Conservation (phyloP, 2,113 vertebrate genomes). For the Tragelaphus buxtoni region DNA sequence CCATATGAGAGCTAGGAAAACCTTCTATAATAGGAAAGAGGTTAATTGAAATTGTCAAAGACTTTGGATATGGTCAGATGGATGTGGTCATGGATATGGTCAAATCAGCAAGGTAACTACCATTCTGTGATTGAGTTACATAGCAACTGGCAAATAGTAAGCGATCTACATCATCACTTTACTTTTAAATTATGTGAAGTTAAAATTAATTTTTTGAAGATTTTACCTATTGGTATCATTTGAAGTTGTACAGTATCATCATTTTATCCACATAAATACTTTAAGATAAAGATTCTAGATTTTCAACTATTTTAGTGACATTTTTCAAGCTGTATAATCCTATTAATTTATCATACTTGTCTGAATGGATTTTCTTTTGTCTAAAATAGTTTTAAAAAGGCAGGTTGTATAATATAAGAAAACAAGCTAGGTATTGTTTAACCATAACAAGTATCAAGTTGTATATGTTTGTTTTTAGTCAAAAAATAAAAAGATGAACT, state of each 20-base stretch:
- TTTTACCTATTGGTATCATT: background rate
- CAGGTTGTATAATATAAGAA: background rate
- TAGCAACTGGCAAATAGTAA: background rate
- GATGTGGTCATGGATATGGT: background rate
- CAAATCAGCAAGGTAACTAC: background rate
- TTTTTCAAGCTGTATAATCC: background rate
- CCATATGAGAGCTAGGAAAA: background rate
- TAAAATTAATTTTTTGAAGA: background rate
- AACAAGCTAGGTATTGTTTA: background rate
- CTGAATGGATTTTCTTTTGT: background rate
- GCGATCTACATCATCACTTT: background rate
- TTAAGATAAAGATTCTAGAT: background rate
- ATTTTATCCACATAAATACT: background rate
- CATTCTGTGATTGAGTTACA: background rate
- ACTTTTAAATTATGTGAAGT: background rate
- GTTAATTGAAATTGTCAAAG: background rate
- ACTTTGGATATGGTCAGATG: background rate
- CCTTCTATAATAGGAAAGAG: background rate
- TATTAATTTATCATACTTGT: background rate
- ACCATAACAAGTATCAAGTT: background rate
- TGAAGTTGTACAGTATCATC: background rate
- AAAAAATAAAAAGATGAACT: background rate
- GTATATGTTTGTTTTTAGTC: background rate
- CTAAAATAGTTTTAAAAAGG: background rate
- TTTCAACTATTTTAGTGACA: background rate